These are phyloP conservation scores for Strigamia crassipes DNA, from an alignment of 2,888 invertebrate genomes.

Conservation along the genomic window DNA sequence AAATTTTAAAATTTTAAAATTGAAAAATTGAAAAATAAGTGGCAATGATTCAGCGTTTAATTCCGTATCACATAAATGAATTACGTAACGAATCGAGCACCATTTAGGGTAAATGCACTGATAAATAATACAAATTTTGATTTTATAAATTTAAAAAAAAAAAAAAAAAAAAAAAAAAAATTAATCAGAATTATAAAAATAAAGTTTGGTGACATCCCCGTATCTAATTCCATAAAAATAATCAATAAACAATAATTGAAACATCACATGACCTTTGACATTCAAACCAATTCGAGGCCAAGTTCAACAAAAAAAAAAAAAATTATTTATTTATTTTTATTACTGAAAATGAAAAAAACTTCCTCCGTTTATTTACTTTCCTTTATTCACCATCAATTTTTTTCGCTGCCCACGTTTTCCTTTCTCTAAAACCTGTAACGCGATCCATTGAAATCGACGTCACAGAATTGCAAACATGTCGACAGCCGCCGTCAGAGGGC, in stretches of 20 bases:
- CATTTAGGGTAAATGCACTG: too few relatives aligned
- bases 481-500: constrained; percentile 1
- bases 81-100: too few relatives aligned
- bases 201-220: background rate
- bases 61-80: too few relatives aligned
- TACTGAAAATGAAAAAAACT: background rate
- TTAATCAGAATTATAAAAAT: too few relatives aligned
- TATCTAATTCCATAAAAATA: background rate
- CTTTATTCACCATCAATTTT: background rate
- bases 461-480: constrained; percentile 1
- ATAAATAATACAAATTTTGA: too few relatives aligned
- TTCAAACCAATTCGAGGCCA: constrained; percentile 9
- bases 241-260: background rate
- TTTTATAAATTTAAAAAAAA: too few relatives aligned
- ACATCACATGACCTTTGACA: too few relatives aligned
- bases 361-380: background rate
- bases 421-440: background rate
- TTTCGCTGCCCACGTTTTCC: background rate
- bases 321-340: background rate
- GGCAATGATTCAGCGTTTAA: too few relatives aligned
- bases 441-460: background rate
- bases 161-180: too few relatives aligned
- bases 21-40: too few relatives aligned
- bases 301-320: background rate
- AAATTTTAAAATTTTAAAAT: too few relatives aligned